Evolutionary conservation across 2,888 invertebrate species (phyloP).

Genomic region (Ecliptopera silaceata): DNA sequence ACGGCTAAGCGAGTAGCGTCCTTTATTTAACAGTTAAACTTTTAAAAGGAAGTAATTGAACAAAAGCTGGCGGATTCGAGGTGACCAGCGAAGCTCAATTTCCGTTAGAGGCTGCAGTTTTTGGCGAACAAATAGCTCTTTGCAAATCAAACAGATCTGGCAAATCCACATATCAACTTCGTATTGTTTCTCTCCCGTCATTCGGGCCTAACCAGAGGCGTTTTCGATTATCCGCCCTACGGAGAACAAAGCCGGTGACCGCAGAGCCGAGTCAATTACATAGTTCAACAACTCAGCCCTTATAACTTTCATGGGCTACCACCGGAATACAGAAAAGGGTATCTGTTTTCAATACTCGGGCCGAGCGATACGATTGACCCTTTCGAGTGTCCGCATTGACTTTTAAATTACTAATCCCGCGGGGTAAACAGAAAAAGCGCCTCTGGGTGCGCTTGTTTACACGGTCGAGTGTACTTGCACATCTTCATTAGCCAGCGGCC

Average conservation of each 20-base stretch:
- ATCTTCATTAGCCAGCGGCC: constrained; percentile 72
- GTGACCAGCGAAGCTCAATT: constrained; percentile 66
- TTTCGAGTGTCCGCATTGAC: constrained; percentile 83
- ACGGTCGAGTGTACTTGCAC: constrained; percentile 77
- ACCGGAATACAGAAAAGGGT: constrained; percentile 82
- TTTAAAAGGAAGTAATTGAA: constrained; percentile 71
- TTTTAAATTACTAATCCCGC: constrained; percentile 83
- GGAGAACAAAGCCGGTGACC: constrained; percentile 80
- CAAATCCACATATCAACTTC: constrained; percentile 81
- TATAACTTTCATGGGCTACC: constrained; percentile 81
- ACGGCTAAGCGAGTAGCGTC: constrained; percentile 46
- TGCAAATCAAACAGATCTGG: constrained; percentile 81
- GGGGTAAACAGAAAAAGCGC: constrained; percentile 75
- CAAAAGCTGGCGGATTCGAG: constrained; percentile 68
- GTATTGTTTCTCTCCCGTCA: constrained; percentile 78
- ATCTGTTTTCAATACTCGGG: constrained; percentile 81
- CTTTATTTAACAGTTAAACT: constrained; percentile 58
- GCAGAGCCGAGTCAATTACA: constrained; percentile 83
- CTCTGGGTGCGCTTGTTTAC: constrained; percentile 73
- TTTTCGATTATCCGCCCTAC: constrained; percentile 80
- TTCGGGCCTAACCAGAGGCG: constrained; percentile 79
- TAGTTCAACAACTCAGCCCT: constrained; percentile 83
- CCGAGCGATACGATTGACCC: constrained; percentile 78
- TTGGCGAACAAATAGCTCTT: constrained; percentile 77
- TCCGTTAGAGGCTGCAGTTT: constrained; percentile 73